Base-by-base conservation (phyloP, 2,797 vertebrate species). In the Neostethus bicornis region DNA sequence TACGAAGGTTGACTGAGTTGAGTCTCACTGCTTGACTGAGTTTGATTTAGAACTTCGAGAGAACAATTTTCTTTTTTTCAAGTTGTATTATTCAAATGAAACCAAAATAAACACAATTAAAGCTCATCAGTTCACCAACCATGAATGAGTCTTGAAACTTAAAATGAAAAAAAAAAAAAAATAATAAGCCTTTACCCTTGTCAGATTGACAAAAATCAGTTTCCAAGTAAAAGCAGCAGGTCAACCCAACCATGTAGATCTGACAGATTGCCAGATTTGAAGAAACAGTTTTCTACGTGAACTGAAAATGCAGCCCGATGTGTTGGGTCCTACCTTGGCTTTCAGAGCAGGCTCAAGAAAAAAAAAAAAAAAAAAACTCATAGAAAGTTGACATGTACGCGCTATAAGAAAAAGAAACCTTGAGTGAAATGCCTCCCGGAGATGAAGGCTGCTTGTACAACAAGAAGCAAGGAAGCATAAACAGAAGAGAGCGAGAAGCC, bases 251-350 rank as follows among this genome's bases (percentile, higher is more conserved):
- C 23, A 4, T 13, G 37, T 12, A 31, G 13, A 31, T 31, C 29
- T 31, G 29, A 31, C 29, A 47, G 12, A 66, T 13, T 17, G 25
- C 7, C 4, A 28, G 4, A 42, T 35, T 13, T 4, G 1, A 3
- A 43, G 7, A 14, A 48, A 39, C 5, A 0, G n/a, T 50, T 61
- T 61, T 51, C 51, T 5, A 32, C 4, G 19, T 6, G 31, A 7
- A 6, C 17, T 8, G 45, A 48, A 62, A 47, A 46, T 12, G 26
- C 17, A 2, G 2, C 7, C 7, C 31, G 2, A 10, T 24, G 12
- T 21, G 16, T 23, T 23, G 31, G 47, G 4, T 74, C 88, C 81
- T 89, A 89, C 87, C 88, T 89, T 86, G 21, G 44, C 61, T 70
- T 78, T 66, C 51, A 57, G 52, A 64, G 70, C 10, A 42, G 57